Evolutionary conservation across 1,140 invertebrate genomes (phyloP), one percentile per base, ranked within the genome.

Genomic region (Brachionus asplanchnoidis): DNA sequence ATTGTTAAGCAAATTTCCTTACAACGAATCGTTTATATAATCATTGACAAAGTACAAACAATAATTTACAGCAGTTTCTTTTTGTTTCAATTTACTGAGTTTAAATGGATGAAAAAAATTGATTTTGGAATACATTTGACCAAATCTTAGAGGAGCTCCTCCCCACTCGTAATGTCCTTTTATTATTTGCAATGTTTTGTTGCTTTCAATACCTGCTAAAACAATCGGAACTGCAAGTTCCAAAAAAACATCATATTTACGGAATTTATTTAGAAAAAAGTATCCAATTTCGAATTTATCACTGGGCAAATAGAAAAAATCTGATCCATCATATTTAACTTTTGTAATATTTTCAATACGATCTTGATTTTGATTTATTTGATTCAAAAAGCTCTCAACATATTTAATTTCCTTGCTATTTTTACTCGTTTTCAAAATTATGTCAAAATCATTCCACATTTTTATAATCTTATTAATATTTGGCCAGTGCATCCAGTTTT

Each of bases 61-160:
- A 23, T 26, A 60, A 17, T 60, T 60, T 17, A n/a, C 9, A 20
- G 17, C n/a, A 9, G 20, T 9, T 9, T 17, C 20, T 20, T 60
- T 60, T 70, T 70, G 26, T 12, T 70, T 12, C 32, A 70, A 12
- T 32, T 40, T 70, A n/a, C 66, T 70, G 7, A 70, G n/a, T 36
- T 70, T 70, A 36, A 70, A 70, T 6, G 66, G 66, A 70, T 70
- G 66, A 9, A 70, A 32, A 70, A 36, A 70, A 70, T 70, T n/a
- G 0, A 36, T 32, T 40, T 23, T 36, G 0, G 66, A 36, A 36
- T 36, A 36, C 11, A 70, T 14, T 8, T 32, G 3, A 7, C 14
- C 2, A 32, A 70, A 70, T 28, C 17, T n/a, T 32, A 70, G 14
- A 4, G 26, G 28, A 70, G 3, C 17, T 20, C 17, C 28, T 12